A percentile compares a stretch with the other conserved stretches of the same genome.
These are phyloP conservation scores for Aldrovandia affinis DNA, from an alignment of 2,797 vertebrate species.

Conservation along the genomic window DNA sequence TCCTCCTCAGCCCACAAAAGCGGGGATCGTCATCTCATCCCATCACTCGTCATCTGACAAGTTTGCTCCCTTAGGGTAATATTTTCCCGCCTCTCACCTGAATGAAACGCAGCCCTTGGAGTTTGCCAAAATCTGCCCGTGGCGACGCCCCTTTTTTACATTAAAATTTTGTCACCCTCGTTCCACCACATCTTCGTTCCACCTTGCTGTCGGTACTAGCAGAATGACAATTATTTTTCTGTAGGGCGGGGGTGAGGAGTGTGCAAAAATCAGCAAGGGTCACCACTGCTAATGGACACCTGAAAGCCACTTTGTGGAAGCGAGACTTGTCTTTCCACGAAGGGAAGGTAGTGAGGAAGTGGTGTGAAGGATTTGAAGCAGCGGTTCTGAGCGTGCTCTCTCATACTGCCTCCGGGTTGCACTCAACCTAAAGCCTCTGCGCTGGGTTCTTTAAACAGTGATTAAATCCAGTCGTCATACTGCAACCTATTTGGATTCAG, in stretches of 20 bases:
- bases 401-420: not conserved
- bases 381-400: not conserved
- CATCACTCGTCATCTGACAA: slow-evolving; percentile 28
- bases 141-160: not conserved
- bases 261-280: not conserved
- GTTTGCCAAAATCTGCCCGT: not conserved
- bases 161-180: not conserved
- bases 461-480: not conserved
- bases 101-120: not conserved
- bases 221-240: not conserved
- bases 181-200: not conserved
- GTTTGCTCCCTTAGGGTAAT: slow-evolving; percentile 2
- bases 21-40: slow-evolving; percentile 8
- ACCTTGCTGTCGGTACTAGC: not conserved
- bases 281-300: not conserved
- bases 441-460: not conserved
- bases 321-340: not conserved
- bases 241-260: not conserved
- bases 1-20: not conserved
- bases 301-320: not conserved
- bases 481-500: slow-evolving; percentile 7
- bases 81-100: slow-evolving; percentile 22
- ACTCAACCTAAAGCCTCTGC: not conserved
- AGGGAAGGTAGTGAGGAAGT: not conserved
- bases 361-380: not conserved